Evolutionary conservation across 1,140 invertebrate genomes (phyloP).

Genomic region (Lucilia sericata): DNA sequence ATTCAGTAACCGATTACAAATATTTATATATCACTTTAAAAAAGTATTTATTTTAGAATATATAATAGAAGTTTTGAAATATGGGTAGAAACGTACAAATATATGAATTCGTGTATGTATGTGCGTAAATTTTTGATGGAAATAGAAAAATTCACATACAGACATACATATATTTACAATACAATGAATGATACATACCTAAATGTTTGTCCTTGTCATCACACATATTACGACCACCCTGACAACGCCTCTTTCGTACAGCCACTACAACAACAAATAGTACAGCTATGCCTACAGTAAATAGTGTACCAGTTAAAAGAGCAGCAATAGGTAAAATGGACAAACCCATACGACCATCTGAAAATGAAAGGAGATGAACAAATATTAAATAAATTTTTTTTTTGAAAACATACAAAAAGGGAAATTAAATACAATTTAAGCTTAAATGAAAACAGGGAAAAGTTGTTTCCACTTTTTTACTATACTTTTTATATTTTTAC

Average conservation of each 20-base stretch:
- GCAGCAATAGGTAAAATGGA: slow-evolving; percentile 74
- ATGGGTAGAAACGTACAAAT: too few species aligned
- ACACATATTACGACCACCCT: slow-evolving; percentile 61
- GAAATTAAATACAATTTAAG: slow-evolving; percentile 9
- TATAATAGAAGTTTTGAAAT: too few species aligned
- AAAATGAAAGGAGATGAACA: slow-evolving; percentile 52
- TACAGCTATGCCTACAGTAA: slow-evolving; percentile 74
- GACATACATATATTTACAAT: neutral
- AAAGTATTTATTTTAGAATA: too few species aligned
- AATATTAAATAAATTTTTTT: neutral
- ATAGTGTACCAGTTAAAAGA: slow-evolving; percentile 72
- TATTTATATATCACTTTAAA: too few species aligned
- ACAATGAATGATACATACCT: slow-evolving; percentile 64
- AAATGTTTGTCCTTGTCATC: slow-evolving; percentile 71
- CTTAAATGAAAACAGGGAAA: neutral
- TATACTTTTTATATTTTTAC: neutral
- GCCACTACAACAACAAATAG: slow-evolving; percentile 74
- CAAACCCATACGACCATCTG: slow-evolving; percentile 73
- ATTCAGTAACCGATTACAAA: too few species aligned
- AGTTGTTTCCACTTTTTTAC: neutral
- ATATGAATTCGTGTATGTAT: too few species aligned
- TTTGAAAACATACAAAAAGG: neutral
- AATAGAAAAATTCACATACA: neutral
- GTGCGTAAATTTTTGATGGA: too few species aligned
- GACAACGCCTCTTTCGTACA: slow-evolving; percentile 67